A percentile compares a stretch with the other conserved stretches of the same genome.
These are phyloP conservation scores for Polyploca ridens DNA, from an alignment of 2,888 invertebrate species.

Conservation along the genomic window DNA sequence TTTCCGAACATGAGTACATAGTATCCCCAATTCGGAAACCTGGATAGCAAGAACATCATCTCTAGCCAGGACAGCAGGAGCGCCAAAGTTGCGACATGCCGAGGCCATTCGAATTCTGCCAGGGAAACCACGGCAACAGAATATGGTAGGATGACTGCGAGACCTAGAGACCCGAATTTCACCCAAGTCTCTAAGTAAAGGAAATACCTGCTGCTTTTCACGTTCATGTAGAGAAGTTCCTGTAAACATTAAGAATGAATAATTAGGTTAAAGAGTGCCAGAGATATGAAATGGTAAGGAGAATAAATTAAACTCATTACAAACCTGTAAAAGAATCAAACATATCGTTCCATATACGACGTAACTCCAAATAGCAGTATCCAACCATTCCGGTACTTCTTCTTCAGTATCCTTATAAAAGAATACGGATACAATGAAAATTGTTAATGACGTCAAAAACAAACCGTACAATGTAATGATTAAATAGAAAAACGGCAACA, in stretches of 20 bases:
- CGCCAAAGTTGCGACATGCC: conserved; percentile 80
- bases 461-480: conserved; percentile 54
- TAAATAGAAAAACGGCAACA: conserved; percentile 58
- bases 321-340: conserved; percentile 72
- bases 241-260: conserved; percentile 35
- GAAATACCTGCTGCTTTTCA: conserved; percentile 77
- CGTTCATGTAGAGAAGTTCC: conserved; percentile 82
- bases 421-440: conserved; percentile 41
- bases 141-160: conserved; percentile 72
- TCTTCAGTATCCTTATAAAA: conserved; percentile 36
- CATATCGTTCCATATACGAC: conserved; percentile 64
- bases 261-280: neutral
- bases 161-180: conserved; percentile 76
- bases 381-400: conserved; percentile 54
- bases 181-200: conserved; percentile 83
- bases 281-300: neutral
- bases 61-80: conserved; percentile 83
- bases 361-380: conserved; percentile 65
- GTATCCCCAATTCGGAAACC: conserved; percentile 84
- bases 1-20: conserved; percentile 86
- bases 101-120: conserved; percentile 64
- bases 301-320: neutral
- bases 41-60: conserved; percentile 82
- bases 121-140: conserved; percentile 50
- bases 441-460: conserved; percentile 58